These are phyloP conservation scores for Ctenochaetus hawaiiensis DNA, from an alignment of 2,797 vertebrate genomes.

Conservation along the genomic window DNA sequence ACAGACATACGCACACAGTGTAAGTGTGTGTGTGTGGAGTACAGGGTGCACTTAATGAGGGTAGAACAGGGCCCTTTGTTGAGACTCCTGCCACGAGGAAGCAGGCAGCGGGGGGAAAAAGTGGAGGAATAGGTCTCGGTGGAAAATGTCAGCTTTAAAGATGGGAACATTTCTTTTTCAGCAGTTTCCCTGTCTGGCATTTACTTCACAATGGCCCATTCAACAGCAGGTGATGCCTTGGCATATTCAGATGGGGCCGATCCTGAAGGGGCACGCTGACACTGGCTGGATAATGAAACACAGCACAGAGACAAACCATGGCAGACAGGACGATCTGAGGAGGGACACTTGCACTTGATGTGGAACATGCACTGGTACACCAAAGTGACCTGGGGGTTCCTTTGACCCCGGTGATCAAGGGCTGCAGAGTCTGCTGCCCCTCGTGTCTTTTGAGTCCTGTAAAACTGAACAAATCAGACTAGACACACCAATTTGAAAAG, in stretches of 20 bases:
- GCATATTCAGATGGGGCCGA: slow-evolving; percentile 80
- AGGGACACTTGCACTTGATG: slow-evolving; percentile 60
- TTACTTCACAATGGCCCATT: slow-evolving; percentile 86
- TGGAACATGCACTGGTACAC: slow-evolving; percentile 75
- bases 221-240: slow-evolving; percentile 81
- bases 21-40: slow-evolving; percentile 33
- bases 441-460: slow-evolving; percentile 21
- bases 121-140: slow-evolving; percentile 71
- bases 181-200: slow-evolving; percentile 80
- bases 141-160: slow-evolving; percentile 86
- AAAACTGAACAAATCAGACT: slow-evolving; percentile 48
- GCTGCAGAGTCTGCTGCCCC: slow-evolving; percentile 67
- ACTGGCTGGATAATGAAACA: slow-evolving; percentile 79
- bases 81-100: slow-evolving; percentile 62
- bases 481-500: slow-evolving; percentile 25
- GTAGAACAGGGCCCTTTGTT: slow-evolving; percentile 78
- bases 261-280: slow-evolving; percentile 68
- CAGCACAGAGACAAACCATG: slow-evolving; percentile 68
- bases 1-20: slow-evolving; percentile 4
- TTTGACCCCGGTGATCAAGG: slow-evolving; percentile 67
- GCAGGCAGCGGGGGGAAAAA: slow-evolving; percentile 44
- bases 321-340: slow-evolving; percentile 71
- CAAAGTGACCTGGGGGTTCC: slow-evolving; percentile 56
- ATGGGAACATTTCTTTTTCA: slow-evolving; percentile 83
- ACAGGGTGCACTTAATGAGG: slow-evolving; percentile 71